Evolutionary conservation across 1,140 invertebrate species (phyloP), one percentile per base, ranked within the genome.

Genomic region (Lordiphosa stackelbergi): DNA sequence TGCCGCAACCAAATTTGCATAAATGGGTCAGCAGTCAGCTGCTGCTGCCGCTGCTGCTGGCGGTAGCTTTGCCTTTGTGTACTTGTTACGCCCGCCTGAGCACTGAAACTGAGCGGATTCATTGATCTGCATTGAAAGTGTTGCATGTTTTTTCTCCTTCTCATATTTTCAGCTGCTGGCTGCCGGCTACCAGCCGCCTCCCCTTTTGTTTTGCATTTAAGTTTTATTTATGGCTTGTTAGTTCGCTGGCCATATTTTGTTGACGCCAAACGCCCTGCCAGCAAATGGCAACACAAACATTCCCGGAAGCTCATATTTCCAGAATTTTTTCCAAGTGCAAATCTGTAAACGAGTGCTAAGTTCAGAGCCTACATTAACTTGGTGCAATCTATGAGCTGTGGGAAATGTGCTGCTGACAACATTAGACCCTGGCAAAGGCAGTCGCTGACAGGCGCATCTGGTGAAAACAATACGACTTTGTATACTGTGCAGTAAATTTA

Each of bases 21-120:
- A 81, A 83, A 81, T 81, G 72, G 75, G 75, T 83, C 74, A 78
- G 49, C 63, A 52, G 51, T 70, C 56, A 61, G 42, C 38, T 35
- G 45, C 51, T 36, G 38, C 9, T 24, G 53, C 9, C 19, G 53
- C 12, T 19, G 54, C 38, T 53, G 68, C 63, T 43, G 43, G 62
- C 51, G 41, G 53, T 49, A 35, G 19, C 38, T 47, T 52, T 24
- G 53, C 52, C 60, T 79, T 78, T 74, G 54, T 81, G 71, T 75
- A 81, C 75, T 81, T 71, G 71, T 64, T 71, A 54, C 63, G 59
- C 64, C 53, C 48, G 48, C 49, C 16, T 9, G 37, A 49, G 36
- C 53, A 43, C 42, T 8, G 28, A 31, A 31, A 31, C 28, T 8
- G 28, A 31, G 28, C 28, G 28, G 6, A 62, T 48, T 53, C 36